phyloP scores from a whole-genome alignment of 1,140 invertebrate species.

The Holcopasites calliopsidis region DNA sequence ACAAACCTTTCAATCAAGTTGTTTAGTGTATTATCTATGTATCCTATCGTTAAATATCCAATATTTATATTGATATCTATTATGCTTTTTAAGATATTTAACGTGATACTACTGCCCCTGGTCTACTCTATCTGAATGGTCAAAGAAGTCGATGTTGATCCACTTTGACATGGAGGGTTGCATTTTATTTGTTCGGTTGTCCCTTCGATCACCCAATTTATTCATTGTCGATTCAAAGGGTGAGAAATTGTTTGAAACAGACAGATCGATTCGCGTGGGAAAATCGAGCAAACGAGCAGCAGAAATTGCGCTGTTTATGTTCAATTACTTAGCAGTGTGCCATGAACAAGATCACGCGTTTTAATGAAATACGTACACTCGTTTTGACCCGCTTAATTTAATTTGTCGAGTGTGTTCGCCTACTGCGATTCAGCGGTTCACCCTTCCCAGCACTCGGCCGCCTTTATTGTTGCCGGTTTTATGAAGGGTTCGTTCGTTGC shows the following conservation, averaged over 20 bases:
- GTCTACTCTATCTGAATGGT: not conserved
- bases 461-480: not conserved
- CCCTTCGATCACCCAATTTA: too few species aligned
- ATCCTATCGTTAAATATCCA: too few species aligned
- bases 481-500: not conserved
- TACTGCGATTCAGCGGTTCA: not conserved
- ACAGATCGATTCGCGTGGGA: too few species aligned
- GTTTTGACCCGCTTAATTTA: conserved; percentile 14
- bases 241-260: too few species aligned
- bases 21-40: too few species aligned
- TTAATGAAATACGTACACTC: conserved; percentile 25
- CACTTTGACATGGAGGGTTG: not conserved
- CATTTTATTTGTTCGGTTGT: conserved; percentile 23
- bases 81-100: too few species aligned
- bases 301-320: conserved; percentile 33
- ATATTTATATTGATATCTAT: too few species aligned
- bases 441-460: not conserved
- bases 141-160: conserved; percentile 16
- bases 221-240: too few species aligned
- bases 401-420: not conserved
- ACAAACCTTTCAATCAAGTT: too few species aligned
- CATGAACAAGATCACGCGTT: conserved; percentile 36
- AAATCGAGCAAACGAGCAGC: too few species aligned
- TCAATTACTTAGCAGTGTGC: conserved; percentile 30
- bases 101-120: too few species aligned